A percentile compares a stretch with the other conserved stretches of the same genome.
These are phyloP conservation scores for Aleiodes alternator DNA, from an alignment of 2,888 invertebrate genomes.

Conservation along the genomic window DNA sequence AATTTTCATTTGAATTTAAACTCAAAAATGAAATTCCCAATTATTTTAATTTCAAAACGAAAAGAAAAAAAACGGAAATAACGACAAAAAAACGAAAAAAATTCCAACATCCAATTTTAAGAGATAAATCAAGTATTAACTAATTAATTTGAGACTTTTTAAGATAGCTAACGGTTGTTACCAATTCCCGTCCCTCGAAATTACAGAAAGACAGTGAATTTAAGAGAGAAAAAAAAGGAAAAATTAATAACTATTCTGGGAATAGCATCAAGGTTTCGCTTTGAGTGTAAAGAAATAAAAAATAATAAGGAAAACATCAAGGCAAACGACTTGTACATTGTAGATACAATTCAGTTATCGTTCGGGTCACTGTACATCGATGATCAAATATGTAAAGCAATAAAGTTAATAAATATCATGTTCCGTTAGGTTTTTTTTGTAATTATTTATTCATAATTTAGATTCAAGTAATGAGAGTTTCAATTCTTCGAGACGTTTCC, in stretches of 20 bases:
- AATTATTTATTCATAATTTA: neutral
- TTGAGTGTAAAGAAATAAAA: conserved; percentile 53
- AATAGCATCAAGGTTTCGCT: neutral
- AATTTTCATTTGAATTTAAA: neutral
- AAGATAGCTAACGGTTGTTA: too few species aligned
- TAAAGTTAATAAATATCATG: conserved; percentile 69
- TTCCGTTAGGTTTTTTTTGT: conserved; percentile 62
- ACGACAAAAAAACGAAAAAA: conserved; percentile 6
- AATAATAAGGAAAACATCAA: conserved; percentile 53
- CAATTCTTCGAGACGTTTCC: conserved; percentile 56
- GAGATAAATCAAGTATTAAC: conserved; percentile 20
- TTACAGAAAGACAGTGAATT: conserved; percentile 9
- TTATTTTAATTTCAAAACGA: neutral
- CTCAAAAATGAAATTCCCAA: neutral
- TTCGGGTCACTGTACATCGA: conserved; percentile 54
- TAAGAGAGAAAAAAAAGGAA: conserved; percentile 43
- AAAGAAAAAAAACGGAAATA: conserved; percentile 31
- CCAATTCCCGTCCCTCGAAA: conserved; percentile 12
- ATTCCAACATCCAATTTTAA: neutral
- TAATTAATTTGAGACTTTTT: neutral
- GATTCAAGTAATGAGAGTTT: neutral
- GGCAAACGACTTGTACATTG: conserved; percentile 64
- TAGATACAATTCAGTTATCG: conserved; percentile 60
- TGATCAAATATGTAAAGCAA: conserved; percentile 59
- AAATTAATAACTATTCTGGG: conserved; percentile 57